Evolutionary conservation across 2,888 invertebrate genomes (phyloP), one percentile per base, ranked within the genome.

Genomic region (Eupithecia vulgata): DNA sequence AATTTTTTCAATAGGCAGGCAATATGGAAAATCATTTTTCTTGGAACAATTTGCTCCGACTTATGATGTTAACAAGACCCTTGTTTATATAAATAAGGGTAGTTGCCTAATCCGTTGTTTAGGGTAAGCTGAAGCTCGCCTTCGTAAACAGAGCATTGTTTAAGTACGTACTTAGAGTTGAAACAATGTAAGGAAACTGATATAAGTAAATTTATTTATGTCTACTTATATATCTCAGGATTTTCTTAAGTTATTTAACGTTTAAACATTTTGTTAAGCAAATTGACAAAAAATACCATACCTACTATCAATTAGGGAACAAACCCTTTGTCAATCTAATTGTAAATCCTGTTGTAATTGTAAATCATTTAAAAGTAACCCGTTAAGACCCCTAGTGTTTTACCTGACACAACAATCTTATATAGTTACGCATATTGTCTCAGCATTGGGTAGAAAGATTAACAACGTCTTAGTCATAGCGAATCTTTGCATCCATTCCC

Each of bases 21-120:
- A 70, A 73, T 69, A 67, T 70, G 40, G 62, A 76, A 68, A 71
- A 57, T 37, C 40, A 57, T 65, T 65, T 75, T 73, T 73, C 73
- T 72, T 70, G 62, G 45, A 75, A 76, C 76, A 77, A 79, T 79
- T 72, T 75, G 70, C 75, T 68, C 65, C 70, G 66, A 73, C 77
- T 77, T 76, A 76, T 72, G 73, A 75, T 76, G 77, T 77, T 74
- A 75, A 74, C 76, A 78, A 76, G 74, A 76, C 73, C 73, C 75
- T 73, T 77, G 72, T 75, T 72, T 68, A 69, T 72, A 71, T 76
- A 75, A 73, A 78, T 77, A 79, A 76, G 76, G 76, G 73, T 77
- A 74, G 77, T 68, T 70, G 67, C 71, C 75, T 78, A 78, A 79
- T 79, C 75, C 73, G 72, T 76, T 77, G 75, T 79, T 78, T 74